These are phyloP conservation scores for Eupleurogrammus muticus DNA, from an alignment of 2,797 vertebrate genomes.

Conservation along the genomic window DNA sequence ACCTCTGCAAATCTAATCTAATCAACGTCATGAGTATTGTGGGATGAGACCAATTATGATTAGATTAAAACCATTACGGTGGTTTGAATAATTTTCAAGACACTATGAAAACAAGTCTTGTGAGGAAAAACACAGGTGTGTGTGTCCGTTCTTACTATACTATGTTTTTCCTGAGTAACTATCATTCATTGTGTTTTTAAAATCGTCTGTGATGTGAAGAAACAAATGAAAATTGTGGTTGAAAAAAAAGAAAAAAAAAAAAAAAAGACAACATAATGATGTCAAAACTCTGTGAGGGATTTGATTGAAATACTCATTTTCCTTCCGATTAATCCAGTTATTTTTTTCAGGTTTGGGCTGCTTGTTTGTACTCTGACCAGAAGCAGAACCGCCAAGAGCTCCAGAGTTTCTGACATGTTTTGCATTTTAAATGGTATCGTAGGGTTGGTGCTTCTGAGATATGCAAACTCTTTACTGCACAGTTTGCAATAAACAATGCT, in stretches of 20 bases:
- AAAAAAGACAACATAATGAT: neutral
- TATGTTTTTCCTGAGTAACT: neutral
- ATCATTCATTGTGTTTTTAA: neutral
- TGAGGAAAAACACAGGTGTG: constrained; percentile 43
- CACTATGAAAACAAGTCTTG: constrained; percentile 1
- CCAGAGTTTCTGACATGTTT: too few relatives aligned
- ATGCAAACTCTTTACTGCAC: too few relatives aligned
- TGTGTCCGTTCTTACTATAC: constrained; percentile 9
- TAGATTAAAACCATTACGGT: constrained; percentile 64
- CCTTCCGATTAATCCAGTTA: too few relatives aligned
- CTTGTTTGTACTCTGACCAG: too few relatives aligned
- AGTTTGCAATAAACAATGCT: too few relatives aligned
- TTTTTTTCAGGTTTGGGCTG: too few relatives aligned
- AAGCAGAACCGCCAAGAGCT: too few relatives aligned
- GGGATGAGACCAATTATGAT: constrained; percentile 55
- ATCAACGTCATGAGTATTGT: constrained; percentile 58
- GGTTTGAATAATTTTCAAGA: constrained; percentile 46
- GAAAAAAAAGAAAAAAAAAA: too few relatives aligned
- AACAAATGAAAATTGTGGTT: neutral
- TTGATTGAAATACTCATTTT: too few relatives aligned
- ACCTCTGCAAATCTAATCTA: constrained; percentile 67
- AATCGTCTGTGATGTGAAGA: neutral
- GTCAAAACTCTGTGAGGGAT: too few relatives aligned
- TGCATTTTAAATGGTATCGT: too few relatives aligned
- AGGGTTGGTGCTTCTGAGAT: too few relatives aligned